A percentile compares a stretch with the other conserved stretches of the same genome.
Evolutionary conservation across 2,113 vertebrate genomes (phyloP).

Genomic region (Gavia stellata): DNA sequence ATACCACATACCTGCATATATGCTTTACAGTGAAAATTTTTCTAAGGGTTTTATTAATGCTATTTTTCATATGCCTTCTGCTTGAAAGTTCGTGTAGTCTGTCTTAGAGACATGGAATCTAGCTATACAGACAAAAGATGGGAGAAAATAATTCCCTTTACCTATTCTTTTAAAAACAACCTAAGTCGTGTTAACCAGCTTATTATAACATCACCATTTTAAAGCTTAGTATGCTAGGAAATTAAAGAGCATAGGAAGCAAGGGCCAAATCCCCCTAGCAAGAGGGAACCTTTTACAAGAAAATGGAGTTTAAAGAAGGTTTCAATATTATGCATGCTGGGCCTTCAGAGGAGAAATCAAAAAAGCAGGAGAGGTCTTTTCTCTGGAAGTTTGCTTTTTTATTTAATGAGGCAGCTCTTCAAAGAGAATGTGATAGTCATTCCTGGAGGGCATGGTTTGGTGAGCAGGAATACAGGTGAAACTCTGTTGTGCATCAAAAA

Average conservation of each 20-base stretch:
- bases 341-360: slow-evolving; percentile 32
- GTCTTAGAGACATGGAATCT: neutral
- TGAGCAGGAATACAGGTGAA: slow-evolving; percentile 43
- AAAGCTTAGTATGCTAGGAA: neutral
- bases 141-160: neutral
- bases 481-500: slow-evolving; percentile 32
- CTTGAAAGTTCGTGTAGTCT: neutral
- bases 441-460: slow-evolving; percentile 58
- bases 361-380: slow-evolving; percentile 20
- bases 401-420: slow-evolving; percentile 54
- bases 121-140: neutral
- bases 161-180: neutral
- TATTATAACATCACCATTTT: neutral
- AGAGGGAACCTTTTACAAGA: slow-evolving; percentile 14
- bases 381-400: slow-evolving; percentile 42
- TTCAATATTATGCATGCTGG: slow-evolving; percentile 2
- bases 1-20: neutral
- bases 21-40: neutral
- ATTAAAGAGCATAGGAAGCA: neutral
- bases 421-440: slow-evolving; percentile 55
- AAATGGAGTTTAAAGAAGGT: slow-evolving; percentile 19
- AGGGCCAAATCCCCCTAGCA: neutral
- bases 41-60: slow-evolving; percentile 2
- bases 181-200: neutral
- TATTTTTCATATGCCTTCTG: slow-evolving; percentile 13